A percentile compares a stretch with the other conserved stretches of the same genome.
Conservation (phyloP, 2,113 vertebrate species). For the Protobothrops flavoviridis region DNA sequence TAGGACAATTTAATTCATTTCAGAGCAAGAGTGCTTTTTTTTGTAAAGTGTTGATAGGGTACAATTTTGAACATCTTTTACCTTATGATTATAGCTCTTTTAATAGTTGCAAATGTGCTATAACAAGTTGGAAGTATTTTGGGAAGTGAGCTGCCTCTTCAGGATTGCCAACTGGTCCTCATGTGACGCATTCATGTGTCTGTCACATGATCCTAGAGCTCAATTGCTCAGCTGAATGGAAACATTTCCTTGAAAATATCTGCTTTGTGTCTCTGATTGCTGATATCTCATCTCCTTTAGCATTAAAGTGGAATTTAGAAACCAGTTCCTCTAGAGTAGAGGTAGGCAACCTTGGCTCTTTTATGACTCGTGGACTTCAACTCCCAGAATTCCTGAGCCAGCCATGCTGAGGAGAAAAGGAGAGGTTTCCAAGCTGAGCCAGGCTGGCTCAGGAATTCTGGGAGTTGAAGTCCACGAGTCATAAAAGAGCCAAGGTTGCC, state of each 20-base stretch:
- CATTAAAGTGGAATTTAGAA: background rate
- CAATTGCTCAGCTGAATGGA: background rate
- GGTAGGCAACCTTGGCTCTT: too few relatives aligned
- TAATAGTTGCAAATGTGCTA: constrained; percentile 13
- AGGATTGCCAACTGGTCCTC: background rate
- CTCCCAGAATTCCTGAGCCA: too few relatives aligned
- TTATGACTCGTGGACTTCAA: too few relatives aligned
- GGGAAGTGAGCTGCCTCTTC: background rate
- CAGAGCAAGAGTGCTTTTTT: background rate
- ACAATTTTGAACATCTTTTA: constrained; percentile 13
- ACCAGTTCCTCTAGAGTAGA: too few relatives aligned
- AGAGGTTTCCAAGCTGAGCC: too few relatives aligned
- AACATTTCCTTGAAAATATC: background rate
- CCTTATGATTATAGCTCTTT: constrained; percentile 10
- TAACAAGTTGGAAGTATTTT: constrained; percentile 11
- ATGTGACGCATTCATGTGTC: background rate
- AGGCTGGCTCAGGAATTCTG: too few relatives aligned
- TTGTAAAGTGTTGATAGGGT: background rate
- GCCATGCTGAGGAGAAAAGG: too few relatives aligned
- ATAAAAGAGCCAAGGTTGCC: too few relatives aligned
- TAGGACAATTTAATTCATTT: background rate
- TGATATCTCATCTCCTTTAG: background rate
- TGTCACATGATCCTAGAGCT: background rate
- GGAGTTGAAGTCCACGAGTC: too few relatives aligned
- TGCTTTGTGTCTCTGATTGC: background rate